Evolutionary conservation across 2,888 invertebrate species (phyloP), one percentile per base, ranked within the genome.

Genomic region (Aspidapion aeneum): DNA sequence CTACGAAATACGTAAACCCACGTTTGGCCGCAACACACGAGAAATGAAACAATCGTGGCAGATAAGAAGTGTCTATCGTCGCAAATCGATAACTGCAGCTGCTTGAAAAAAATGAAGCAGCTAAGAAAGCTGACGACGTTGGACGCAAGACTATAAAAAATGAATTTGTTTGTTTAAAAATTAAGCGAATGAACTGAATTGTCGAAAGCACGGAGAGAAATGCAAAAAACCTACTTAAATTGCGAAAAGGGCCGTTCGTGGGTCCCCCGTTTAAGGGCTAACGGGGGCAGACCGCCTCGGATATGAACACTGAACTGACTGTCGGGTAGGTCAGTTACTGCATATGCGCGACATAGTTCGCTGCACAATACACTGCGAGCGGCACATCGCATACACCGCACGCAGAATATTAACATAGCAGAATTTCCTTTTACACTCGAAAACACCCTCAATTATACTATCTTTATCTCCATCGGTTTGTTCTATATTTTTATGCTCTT

Each of bases 271-370:
- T 74, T 74, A 74, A 76, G 78, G 78, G 77, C 77, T 74, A n/a
- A 75, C 74, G 74, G 75, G 75, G 75, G 77, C 71, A 73, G 69
- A 72, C 74, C 74, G 74, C 71, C 74, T 72, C 77, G 76, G 74
- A 74, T 74, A 74, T 76, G 74, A 76, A 76, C 77, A 75, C 70
- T 70, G 67, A 68, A 72, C 73, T 75, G 75, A 78, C 77, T 78
- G 78, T 79, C 74, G 77, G 77, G 77, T 78, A 79, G 79, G 79
- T 79, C 79, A 77, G 77, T 75, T 74, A 74, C 76, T 79, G 78
- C 79, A 78, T 78, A 77, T 79, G 79, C 79, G 78, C 79, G 77
- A 69, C 68, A 65, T 70, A 70, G 61, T 66, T 55, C 65, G 62
- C 66, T 22, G n/a, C 66, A 60, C 54, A 58, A 60, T 63, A 58